Conservation (phyloP, 2,888 invertebrate species). For the Oscheius sp. region DNA sequence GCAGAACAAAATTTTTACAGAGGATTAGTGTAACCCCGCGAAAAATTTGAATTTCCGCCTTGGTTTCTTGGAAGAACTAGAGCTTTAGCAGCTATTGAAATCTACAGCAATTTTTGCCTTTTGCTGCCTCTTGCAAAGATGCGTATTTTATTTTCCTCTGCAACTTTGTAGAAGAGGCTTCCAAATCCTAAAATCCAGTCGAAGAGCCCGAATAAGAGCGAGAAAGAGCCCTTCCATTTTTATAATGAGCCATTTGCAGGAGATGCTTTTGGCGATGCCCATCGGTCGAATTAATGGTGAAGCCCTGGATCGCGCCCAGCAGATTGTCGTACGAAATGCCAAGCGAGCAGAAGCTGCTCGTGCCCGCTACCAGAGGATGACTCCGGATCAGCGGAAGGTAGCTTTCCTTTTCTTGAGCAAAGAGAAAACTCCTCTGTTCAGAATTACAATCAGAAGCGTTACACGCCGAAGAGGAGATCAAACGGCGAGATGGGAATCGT, state of each 20-base stretch:
- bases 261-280: slow-evolving; percentile 67
- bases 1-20: no score
- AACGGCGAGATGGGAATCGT: slow-evolving; percentile 38
- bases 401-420: neutral
- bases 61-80: no score
- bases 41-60: no score
- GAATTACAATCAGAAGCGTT: slow-evolving; percentile 67
- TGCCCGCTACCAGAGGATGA: slow-evolving; percentile 66
- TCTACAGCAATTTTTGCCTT: no score
- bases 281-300: slow-evolving; percentile 68
- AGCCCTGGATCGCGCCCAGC: slow-evolving; percentile 67
- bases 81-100: no score
- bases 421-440: slow-evolving; percentile 15
- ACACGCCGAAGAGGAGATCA: slow-evolving; percentile 66
- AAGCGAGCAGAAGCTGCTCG: slow-evolving; percentile 68
- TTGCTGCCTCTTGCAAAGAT: no score
- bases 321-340: slow-evolving; percentile 67
- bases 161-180: no score
- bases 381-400: slow-evolving; percentile 67
- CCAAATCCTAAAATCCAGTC: no score
- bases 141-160: no score
- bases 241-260: slow-evolving; percentile 19
- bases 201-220: no score
- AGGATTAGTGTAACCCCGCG: no score
- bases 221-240: neutral